Conservation (phyloP, 2,888 invertebrate species). For the Raillietiella orientalis region DNA sequence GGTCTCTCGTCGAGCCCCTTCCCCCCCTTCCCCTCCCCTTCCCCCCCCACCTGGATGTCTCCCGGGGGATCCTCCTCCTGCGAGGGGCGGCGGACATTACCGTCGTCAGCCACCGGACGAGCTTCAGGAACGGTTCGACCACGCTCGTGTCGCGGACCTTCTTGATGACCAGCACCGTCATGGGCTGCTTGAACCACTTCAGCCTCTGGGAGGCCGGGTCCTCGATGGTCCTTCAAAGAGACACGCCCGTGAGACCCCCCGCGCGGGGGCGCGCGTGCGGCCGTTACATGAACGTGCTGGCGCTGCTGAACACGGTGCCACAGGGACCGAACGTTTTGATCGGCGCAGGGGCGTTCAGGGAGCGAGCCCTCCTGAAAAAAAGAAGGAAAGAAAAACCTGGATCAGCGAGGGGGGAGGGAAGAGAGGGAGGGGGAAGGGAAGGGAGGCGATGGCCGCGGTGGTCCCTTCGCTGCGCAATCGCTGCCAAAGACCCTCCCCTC, state of each 20-base stretch:
- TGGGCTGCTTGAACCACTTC: slow-evolving; percentile 86
- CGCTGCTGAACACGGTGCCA: slow-evolving; percentile 86
- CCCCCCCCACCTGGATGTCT: no score
- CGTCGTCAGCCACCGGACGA: slow-evolving; percentile 71
- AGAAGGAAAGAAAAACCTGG: slow-evolving; percentile 5
- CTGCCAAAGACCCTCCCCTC: not conserved
- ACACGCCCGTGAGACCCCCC: not conserved
- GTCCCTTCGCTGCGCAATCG: not conserved
- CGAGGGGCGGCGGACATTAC: slow-evolving; percentile 17
- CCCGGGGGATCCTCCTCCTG: no score
- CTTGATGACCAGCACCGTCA: slow-evolving; percentile 86
- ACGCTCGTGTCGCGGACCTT: slow-evolving; percentile 75
- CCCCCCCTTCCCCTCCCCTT: no score
- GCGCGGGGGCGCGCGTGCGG: not conserved
- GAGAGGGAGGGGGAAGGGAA: slow-evolving; percentile 1
- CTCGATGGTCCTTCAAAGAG: slow-evolving; percentile 51
- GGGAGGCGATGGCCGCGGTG: not conserved
- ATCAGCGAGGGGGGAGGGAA: not conserved
- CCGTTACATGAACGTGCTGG: slow-evolving; percentile 76
- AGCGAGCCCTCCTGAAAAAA: slow-evolving; percentile 54
- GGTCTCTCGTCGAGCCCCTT: no score
- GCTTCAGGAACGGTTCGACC: slow-evolving; percentile 57
- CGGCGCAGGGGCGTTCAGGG: slow-evolving; percentile 81
- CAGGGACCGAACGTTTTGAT: slow-evolving; percentile 94
- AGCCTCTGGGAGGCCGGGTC: slow-evolving; percentile 86